phyloP scores from a whole-genome alignment of 1,140 invertebrate species.

The Aphelinus certus region DNA sequence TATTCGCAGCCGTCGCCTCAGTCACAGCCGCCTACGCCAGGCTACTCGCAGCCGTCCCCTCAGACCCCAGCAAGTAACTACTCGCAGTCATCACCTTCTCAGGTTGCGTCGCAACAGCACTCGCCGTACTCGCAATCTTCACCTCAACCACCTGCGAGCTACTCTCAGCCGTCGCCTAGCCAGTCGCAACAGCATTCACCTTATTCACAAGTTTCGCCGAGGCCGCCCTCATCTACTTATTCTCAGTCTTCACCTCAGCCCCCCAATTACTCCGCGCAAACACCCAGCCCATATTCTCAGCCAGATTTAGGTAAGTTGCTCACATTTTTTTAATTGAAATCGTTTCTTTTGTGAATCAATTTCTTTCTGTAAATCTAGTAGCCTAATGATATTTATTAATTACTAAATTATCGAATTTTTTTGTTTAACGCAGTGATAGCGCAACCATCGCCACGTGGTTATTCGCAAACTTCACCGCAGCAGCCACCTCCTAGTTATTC shows the following conservation, averaged over 20 bases:
- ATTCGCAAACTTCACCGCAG: constrained; percentile 55
- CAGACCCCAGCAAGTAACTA: constrained; percentile 49
- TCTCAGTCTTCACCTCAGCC: constrained; percentile 56
- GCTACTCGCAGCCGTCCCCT: constrained; percentile 52
- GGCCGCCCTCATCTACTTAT: constrained; percentile 50
- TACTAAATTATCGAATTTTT: neutral
- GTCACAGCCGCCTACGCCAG: constrained; percentile 40
- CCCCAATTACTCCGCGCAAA: constrained; percentile 52
- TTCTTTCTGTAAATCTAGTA: no score
- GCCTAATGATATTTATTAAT: neutral
- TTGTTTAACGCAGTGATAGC: constrained; percentile 9
- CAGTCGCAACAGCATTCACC: constrained; percentile 42
- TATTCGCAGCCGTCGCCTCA: constrained; percentile 56
- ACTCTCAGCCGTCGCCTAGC: constrained; percentile 53
- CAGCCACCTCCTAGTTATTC: constrained; percentile 50
- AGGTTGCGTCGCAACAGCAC: constrained; percentile 40
- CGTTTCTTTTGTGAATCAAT: neutral
- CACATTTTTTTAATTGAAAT: neutral
- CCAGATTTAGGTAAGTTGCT: constrained; percentile 24
- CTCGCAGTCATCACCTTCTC: constrained; percentile 49
- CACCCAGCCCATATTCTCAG: constrained; percentile 42
- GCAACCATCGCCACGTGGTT: constrained; percentile 44
- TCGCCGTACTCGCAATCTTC: constrained; percentile 55
- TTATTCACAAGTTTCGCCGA: constrained; percentile 36
- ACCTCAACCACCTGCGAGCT: constrained; percentile 53